Conservation (phyloP, 2,797 vertebrate genomes). For the Etheostoma perlongum region DNA sequence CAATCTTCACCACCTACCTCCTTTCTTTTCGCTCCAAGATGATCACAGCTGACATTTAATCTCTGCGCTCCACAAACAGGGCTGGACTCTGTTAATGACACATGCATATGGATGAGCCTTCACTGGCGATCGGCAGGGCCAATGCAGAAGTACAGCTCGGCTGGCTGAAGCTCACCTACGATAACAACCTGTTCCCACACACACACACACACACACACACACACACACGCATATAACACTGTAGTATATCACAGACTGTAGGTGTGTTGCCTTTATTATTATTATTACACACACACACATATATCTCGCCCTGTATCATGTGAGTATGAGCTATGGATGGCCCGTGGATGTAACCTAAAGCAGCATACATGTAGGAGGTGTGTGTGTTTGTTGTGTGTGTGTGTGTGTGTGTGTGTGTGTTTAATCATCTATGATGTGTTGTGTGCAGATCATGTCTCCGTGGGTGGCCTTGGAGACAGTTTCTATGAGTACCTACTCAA, state of each 20-base stretch:
- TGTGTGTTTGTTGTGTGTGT: conserved; percentile 8
- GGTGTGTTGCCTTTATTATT: conserved; percentile 2
- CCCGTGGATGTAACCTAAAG: conserved; percentile 8
- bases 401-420: conserved; percentile 33
- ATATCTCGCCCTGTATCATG: neutral
- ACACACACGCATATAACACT: neutral
- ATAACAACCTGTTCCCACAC: neutral
- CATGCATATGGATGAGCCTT: conserved; percentile 78
- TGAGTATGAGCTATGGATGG: conserved; percentile 24
- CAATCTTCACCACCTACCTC: conserved; percentile 22
- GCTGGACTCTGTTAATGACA: conserved; percentile 68
- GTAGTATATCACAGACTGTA: conserved; percentile 11
- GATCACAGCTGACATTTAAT: conserved; percentile 79
- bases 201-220: neutral
- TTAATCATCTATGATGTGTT: conserved; percentile 53
- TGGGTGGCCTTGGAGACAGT: conserved; percentile 98
- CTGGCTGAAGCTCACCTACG: conserved; percentile 17
- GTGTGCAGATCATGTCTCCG: conserved; percentile 93
- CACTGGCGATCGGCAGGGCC: conserved; percentile 48
- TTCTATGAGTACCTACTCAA: conserved; percentile 99
- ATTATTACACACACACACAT: conserved; percentile 9
- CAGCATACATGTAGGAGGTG: neutral
- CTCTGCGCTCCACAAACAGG: conserved; percentile 67
- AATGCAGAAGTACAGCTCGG: conserved; percentile 11
- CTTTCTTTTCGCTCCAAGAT: conserved; percentile 41